Evolutionary conservation across 2,888 invertebrate species (phyloP), one percentile per base, ranked within the genome.

Genomic region (Sinopyrophorus schimmeli): DNA sequence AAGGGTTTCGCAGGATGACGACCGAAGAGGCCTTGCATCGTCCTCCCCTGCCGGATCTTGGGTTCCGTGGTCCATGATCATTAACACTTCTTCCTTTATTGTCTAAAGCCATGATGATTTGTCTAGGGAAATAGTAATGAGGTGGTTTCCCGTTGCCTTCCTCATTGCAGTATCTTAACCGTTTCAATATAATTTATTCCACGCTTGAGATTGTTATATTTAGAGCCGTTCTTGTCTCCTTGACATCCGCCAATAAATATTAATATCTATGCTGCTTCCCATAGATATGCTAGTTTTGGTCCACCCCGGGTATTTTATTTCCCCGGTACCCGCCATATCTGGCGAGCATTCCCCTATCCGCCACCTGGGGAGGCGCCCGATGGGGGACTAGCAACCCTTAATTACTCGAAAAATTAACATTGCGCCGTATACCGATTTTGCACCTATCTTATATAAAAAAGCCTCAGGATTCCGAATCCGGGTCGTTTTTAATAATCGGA

Each of bases 1-100:
- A 26, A 26, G 26, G 26, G 9, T 32, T 32, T 32, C 32, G 18
- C 17, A 6, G 32, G 32, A 32, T 32, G 32, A 32, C 34, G 7
- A 37, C 31, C 12, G 35, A 31, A 17, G 24, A 26, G 30, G 39
- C 41, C 42, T 48, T 5, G 48, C 42, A 48, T 37, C 48, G 38
- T 43, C 26, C 37, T 35, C 3, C 20, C 42, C 28, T 46, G 46
- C 46, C 38, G 20, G 38, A 21, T 37, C 27, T 38, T 38, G 18
- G 15, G 31, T 23, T 37, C 43, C 26, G 5, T 38, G 12, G 4
- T 26, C 9, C 26, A 26, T 32, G 14, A 32, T 32, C 18, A 32
- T 16, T 32, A 32, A 18, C 18, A 32, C 10, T 32, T 32, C 10
- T 9, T 32, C 4, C 10, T 16, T 32, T n/a, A 16, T 5, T 14